Conservation (phyloP, 1,140 invertebrate genomes). For the Teleogryllus occipitalis region DNA sequence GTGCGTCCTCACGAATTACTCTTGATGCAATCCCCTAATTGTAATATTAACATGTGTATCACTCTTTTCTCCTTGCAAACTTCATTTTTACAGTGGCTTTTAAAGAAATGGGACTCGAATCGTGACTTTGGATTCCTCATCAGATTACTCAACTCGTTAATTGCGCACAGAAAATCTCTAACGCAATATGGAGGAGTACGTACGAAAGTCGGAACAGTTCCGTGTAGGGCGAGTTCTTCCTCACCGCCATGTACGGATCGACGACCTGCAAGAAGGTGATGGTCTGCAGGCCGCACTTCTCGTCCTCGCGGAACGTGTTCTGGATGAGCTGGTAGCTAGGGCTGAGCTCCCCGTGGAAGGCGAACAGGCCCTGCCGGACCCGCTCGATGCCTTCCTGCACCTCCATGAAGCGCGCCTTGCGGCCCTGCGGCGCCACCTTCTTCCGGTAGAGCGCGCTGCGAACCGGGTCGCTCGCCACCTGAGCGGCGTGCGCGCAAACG, state of each 20-base stretch:
- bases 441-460: conserved; percentile 48
- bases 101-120: too few species aligned
- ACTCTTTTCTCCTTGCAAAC: too few species aligned
- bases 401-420: conserved; percentile 39
- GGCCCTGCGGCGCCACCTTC: conserved; percentile 47
- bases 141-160: too few species aligned
- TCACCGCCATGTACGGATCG: conserved; percentile 30
- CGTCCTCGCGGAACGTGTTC: conserved; percentile 52
- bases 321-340: conserved; percentile 48
- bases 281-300: conserved; percentile 54
- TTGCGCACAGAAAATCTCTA: too few species aligned
- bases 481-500: too few species aligned
- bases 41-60: too few species aligned
- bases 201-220: conserved; percentile 47
- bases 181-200: too few species aligned
- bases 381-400: conserved; percentile 48
- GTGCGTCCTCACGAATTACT: too few species aligned
- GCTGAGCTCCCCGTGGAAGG: conserved; percentile 41
- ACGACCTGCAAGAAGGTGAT: conserved; percentile 16
- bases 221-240: conserved; percentile 48
- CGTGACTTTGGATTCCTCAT: too few species aligned
- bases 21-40: too few species aligned
- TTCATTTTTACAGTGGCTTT: too few species aligned
- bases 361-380: conserved; percentile 49
- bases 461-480: conserved; percentile 50